Evolutionary conservation across 2,113 vertebrate species (phyloP).

Genomic region (Turnix velox): DNA sequence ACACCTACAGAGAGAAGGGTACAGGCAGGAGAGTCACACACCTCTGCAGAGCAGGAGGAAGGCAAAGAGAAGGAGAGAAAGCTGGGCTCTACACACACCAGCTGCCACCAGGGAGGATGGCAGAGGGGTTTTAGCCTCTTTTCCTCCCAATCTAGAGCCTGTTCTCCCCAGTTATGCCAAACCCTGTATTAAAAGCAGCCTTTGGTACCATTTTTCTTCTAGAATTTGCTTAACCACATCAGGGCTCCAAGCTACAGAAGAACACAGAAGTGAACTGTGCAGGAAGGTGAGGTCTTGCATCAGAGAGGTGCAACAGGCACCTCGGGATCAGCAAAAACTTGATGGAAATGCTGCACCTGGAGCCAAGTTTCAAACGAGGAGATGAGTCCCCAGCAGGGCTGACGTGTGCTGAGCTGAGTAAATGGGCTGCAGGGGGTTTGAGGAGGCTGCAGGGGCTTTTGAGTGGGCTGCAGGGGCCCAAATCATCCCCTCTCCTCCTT

Average conservation of each 20-base stretch:
- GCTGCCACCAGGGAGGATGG: neutral
- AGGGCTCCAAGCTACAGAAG: neutral
- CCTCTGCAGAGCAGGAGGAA: neutral
- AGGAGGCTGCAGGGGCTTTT: neutral
- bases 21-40: neutral
- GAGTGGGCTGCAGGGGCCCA: neutral
- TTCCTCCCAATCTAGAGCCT: neutral
- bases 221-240: neutral
- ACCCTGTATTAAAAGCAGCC: neutral
- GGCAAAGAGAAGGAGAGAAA: neutral
- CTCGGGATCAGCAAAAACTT: neutral
- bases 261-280: neutral
- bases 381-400: neutral
- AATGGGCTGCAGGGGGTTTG: neutral
- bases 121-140: neutral
- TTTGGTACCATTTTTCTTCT: neutral
- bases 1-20: slow-evolving; percentile 76
- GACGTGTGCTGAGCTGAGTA: neutral
- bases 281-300: neutral
- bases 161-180: neutral
- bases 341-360: neutral
- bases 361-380: neutral
- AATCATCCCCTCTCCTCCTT: neutral
- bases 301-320: neutral
- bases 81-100: rapidly evolving